Percentiles rank a stretch among this genome's conserved stretches.
phyloP scores from a whole-genome alignment of 2,797 vertebrate species.

The Oreortyx pictus region DNA sequence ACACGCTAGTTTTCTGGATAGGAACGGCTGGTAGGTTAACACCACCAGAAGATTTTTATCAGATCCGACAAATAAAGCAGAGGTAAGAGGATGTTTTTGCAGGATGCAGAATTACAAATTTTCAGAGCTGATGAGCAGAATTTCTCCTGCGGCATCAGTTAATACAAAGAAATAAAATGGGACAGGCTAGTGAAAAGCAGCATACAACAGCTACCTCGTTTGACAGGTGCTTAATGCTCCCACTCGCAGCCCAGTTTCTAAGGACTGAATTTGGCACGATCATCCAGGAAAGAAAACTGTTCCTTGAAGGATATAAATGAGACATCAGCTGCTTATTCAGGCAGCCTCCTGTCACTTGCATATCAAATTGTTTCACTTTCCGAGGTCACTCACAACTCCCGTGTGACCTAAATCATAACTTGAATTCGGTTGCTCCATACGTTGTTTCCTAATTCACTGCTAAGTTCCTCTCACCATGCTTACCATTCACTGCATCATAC shows the following conservation, averaged over 20 bases:
- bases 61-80: neutral
- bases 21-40: neutral
- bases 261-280: neutral
- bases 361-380: slow-evolving; percentile 4
- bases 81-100: neutral
- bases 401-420: neutral
- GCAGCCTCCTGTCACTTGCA: neutral
- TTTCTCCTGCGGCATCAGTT: neutral
- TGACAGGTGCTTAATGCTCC: neutral
- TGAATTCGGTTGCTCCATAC: neutral
- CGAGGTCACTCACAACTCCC: neutral
- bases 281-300: neutral
- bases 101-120: neutral
- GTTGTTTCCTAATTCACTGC: slow-evolving; percentile 1
- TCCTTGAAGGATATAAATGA: neutral
- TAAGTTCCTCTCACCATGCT: neutral
- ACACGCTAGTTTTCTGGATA: neutral
- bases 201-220: neutral
- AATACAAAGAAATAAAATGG: neutral
- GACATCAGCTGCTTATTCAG: neutral
- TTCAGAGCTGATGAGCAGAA: neutral
- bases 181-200: neutral
- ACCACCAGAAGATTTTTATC: neutral
- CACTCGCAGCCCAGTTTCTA: neutral
- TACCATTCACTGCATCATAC: neutral